phyloP scores from a whole-genome alignment of 2,888 invertebrate genomes.

The Hyppa rectilinea region DNA sequence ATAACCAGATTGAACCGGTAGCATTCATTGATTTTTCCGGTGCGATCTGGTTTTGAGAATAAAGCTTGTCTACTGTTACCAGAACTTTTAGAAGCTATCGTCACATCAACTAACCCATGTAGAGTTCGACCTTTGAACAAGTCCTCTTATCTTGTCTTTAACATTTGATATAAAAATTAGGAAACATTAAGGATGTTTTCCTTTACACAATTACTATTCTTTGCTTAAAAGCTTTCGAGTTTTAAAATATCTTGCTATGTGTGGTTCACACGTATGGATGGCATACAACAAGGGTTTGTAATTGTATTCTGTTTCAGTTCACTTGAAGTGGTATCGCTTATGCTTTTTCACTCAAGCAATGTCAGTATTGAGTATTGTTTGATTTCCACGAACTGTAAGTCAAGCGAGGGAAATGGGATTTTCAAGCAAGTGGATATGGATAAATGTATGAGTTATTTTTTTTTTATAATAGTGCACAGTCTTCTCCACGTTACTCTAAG shows the following conservation, averaged over 20 bases:
- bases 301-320: slow-evolving; percentile 37
- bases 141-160: not conserved
- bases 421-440: not conserved
- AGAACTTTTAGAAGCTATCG: slow-evolving; percentile 19
- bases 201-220: not conserved
- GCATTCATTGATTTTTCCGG: slow-evolving; percentile 38
- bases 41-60: slow-evolving; percentile 24
- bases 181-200: not conserved
- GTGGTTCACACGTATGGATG: not conserved
- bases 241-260: not conserved
- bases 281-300: not conserved
- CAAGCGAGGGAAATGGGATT: not conserved
- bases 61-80: slow-evolving; percentile 42
- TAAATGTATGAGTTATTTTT: not conserved
- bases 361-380: slow-evolving; percentile 32
- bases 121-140: not conserved
- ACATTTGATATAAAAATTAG: not conserved
- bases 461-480: not conserved
- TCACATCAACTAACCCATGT: not conserved
- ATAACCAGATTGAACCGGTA: slow-evolving; percentile 37
- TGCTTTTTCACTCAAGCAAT: slow-evolving; percentile 11
- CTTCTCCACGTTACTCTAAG: not conserved
- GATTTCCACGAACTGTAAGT: slow-evolving; percentile 9
- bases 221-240: not conserved
- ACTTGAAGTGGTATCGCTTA: slow-evolving; percentile 27